Conservation (phyloP, 2,888 invertebrate genomes). For the Neuroscelio doddi region DNA sequence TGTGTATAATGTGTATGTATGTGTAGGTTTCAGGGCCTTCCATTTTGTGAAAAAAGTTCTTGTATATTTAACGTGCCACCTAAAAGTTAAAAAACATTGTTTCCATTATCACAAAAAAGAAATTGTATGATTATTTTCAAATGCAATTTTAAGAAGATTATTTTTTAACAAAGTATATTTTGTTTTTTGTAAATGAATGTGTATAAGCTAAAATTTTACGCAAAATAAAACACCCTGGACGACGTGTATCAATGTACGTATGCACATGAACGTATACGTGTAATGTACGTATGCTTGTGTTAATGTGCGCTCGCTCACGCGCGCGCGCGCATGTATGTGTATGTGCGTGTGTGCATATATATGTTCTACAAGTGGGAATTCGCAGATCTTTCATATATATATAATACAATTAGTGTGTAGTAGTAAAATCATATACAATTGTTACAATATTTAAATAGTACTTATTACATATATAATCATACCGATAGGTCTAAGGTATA, state of each 20-base stretch:
- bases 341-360: slow-evolving; percentile 53
- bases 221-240: slow-evolving; percentile 1
- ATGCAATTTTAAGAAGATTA: no score
- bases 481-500: slow-evolving; percentile 65
- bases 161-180: neutral
- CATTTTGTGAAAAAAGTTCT: neutral
- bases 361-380: slow-evolving; percentile 71
- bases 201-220: slow-evolving; percentile 25
- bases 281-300: slow-evolving; percentile 36
- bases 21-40: slow-evolving; percentile 11
- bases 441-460: slow-evolving; percentile 73
- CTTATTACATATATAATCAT: slow-evolving; percentile 71
- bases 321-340: slow-evolving; percentile 22
- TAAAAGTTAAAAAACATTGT: no score
- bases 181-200: slow-evolving; percentile 22
- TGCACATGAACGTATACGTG: slow-evolving; percentile 21
- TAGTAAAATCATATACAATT: slow-evolving; percentile 73
- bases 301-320: no score
- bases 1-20: no score
- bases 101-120: no score
- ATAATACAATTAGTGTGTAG: slow-evolving; percentile 72
- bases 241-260: slow-evolving; percentile 4
- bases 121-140: no score
- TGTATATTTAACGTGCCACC: no score
- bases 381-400: slow-evolving; percentile 69